phyloP scores from a whole-genome alignment of 1,140 invertebrate genomes.

The Dendroctonus ponderosae region DNA sequence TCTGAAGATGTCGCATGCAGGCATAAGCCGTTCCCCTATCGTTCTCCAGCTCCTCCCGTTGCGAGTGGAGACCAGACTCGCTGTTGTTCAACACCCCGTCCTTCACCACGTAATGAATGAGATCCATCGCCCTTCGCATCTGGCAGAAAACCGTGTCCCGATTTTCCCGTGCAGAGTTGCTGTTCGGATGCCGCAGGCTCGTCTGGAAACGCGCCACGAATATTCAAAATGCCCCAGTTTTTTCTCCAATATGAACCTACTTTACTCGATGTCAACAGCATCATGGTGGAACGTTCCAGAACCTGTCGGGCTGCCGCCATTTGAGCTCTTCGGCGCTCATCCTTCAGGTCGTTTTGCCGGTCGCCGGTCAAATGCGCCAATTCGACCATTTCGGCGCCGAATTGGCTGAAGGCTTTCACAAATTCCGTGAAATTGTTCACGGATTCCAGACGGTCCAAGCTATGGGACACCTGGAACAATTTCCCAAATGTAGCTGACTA shows the following conservation, averaged over 20 bases:
- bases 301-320: slow-evolving; percentile 93
- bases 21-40: slow-evolving; percentile 72
- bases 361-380: slow-evolving; percentile 88
- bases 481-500: neutral
- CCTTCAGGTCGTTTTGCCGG: slow-evolving; percentile 86
- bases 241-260: slow-evolving; percentile 50
- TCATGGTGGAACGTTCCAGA: slow-evolving; percentile 95
- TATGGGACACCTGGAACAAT: slow-evolving; percentile 66
- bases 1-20: slow-evolving; percentile 78
- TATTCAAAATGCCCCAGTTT: neutral
- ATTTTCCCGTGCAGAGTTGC: slow-evolving; percentile 88
- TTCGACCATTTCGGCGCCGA: slow-evolving; percentile 98
- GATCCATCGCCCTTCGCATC: slow-evolving; percentile 94
- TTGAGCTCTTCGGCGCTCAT: slow-evolving; percentile 91
- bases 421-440: slow-evolving; percentile 98
- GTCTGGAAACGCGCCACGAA: slow-evolving; percentile 56
- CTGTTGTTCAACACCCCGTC: slow-evolving; percentile 72
- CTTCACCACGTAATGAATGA: slow-evolving; percentile 96
- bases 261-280: slow-evolving; percentile 95
- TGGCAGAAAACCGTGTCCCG: slow-evolving; percentile 96
- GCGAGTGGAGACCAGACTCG: slow-evolving; percentile 39
- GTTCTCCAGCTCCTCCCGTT: slow-evolving; percentile 57
- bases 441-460: slow-evolving; percentile 83
- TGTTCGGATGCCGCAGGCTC: slow-evolving; percentile 92
- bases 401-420: slow-evolving; percentile 97